Evolutionary conservation across 2,113 vertebrate genomes (phyloP), one percentile per base, ranked within the genome.

Genomic region (Tor tambroides): DNA sequence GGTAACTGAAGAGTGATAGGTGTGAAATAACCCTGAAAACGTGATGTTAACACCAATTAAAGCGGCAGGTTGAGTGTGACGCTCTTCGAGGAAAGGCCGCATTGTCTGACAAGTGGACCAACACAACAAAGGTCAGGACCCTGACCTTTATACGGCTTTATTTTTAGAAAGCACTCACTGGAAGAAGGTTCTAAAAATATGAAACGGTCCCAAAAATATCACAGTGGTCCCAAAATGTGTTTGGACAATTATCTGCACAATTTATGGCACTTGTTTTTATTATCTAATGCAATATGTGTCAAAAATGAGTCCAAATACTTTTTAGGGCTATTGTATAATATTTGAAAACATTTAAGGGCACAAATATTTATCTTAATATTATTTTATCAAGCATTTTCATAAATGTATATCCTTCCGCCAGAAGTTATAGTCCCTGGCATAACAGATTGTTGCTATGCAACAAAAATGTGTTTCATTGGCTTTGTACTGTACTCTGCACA

Each of bases 1-100:
- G 59, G 69, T 21, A 63, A 15, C 67, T 15, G 79, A 75, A 54
- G 49, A 76, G 69, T 19, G 30, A 85, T n/a, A 35, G 75, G 85
- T 89, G 80, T 86, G 54, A 86, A 51, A 83, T 56, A 72, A 85
- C 63, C 46, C 38, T 65, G 76, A 51, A 86, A 69, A 85, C 49
- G 4, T 61, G 72, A 65, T 74, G 59, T 63, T 80, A 75, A 79
- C 80, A 83, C 59, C 79, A 86, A 84, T 86, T 80, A 84, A 30
- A 41, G 41, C 72, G 41, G 28, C 32, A 84, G 61, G 26, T 32
- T 83, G 61, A 51, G 63, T 5, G 28, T 32, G 49, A 80, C 8
- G 84, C 35, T 38, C 35, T 26, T 35, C 78, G 11, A 79, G 54
- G 21, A 75, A 65, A 79, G 7, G 76, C 43, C n/a, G n/a, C 59